These are phyloP conservation scores for Tridacna gigas DNA, from an alignment of 2,888 invertebrate species.

Conservation along the genomic window DNA sequence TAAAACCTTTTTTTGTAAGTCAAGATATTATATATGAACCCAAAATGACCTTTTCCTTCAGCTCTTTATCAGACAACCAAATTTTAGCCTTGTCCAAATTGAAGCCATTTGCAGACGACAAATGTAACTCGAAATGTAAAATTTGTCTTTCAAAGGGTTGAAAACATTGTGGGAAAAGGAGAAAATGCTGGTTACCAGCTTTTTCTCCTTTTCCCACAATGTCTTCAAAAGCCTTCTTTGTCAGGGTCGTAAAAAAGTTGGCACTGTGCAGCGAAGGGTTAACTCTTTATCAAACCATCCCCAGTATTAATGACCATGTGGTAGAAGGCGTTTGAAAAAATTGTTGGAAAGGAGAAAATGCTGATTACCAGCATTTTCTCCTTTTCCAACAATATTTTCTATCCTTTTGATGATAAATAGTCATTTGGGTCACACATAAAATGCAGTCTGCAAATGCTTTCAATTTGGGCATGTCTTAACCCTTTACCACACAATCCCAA, in stretches of 20 bases:
- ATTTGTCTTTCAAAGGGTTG: too few relatives aligned
- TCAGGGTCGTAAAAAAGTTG: not conserved
- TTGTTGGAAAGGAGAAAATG: not conserved
- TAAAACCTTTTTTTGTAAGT: too few relatives aligned
- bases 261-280: not conserved
- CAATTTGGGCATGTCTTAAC: too few relatives aligned
- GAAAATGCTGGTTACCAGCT: not conserved
- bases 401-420: not conserved
- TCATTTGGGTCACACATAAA: too few relatives aligned
- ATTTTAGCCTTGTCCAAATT: too few relatives aligned
- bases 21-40: too few relatives aligned
- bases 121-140: too few relatives aligned
- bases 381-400: not conserved
- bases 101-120: too few relatives aligned
- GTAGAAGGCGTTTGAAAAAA: not conserved
- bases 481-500: too few relatives aligned
- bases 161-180: not conserved
- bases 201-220: slow-evolving; percentile 5
- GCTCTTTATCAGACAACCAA: too few relatives aligned
- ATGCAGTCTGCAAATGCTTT: too few relatives aligned
- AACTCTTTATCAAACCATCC: not conserved
- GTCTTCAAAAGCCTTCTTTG: not conserved
- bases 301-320: not conserved
- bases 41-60: too few relatives aligned
- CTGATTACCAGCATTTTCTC: not conserved